These are phyloP conservation scores for Muntiacus muntjak DNA, from an alignment of 2,113 vertebrate genomes.

Conservation along the genomic window DNA sequence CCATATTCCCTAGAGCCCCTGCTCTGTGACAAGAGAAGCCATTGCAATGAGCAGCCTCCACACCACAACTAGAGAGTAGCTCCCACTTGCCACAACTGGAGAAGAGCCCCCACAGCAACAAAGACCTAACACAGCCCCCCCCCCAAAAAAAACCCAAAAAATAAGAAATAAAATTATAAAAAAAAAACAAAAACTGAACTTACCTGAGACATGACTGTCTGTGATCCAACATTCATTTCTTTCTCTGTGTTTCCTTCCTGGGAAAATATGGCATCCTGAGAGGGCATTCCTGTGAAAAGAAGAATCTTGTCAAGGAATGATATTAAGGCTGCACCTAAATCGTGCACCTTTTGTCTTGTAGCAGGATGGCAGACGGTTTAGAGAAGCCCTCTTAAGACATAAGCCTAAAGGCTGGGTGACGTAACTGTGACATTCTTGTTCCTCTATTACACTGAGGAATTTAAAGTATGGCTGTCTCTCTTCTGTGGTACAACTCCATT, in stretches of 20 bases:
- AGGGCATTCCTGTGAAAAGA: conserved; percentile 11
- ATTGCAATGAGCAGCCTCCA: background rate
- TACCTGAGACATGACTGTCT: conserved; percentile 12
- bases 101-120: background rate
- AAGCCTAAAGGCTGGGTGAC: background rate
- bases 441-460: background rate
- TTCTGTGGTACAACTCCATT: background rate
- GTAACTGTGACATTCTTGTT: background rate
- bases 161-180: background rate
- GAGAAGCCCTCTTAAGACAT: background rate
- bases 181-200: background rate
- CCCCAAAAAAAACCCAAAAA: accelerated
- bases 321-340: background rate
- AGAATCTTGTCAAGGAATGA: background rate
- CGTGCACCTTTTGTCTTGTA: background rate
- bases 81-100: background rate
- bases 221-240: background rate
- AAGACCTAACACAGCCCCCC: background rate
- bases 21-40: background rate
- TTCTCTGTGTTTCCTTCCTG: background rate
- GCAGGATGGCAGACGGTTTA: background rate
- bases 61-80: background rate
- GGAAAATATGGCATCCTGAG: conserved; percentile 6
- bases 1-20: background rate
- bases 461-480: background rate